Evolutionary conservation across 2,888 invertebrate genomes (phyloP), one percentile per base, ranked within the genome.

Genomic region (Tuberolachnus salignus): DNA sequence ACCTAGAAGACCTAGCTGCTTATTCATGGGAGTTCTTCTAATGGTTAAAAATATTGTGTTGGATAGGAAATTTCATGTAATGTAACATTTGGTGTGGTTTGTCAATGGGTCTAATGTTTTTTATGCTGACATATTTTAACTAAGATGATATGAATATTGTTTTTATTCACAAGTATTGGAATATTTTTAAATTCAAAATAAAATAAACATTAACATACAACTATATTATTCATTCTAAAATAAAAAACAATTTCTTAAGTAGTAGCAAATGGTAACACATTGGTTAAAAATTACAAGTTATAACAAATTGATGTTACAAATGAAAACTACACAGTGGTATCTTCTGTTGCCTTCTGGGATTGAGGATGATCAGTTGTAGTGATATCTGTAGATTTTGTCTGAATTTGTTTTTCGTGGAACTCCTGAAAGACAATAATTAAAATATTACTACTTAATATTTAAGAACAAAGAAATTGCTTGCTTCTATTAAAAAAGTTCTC

Each of bases 181-280:
- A 51, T 63, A 51, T 49, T 72, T 49, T 51, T 51, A 16, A 34
- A 49, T 16, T 63, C 4, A 8, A 10, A 61, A 10, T 61, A 73
- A 63, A 73, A 61, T 49, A 0, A 19, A 61, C 13, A 51, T 34
- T 34, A 55, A 46, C 14, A 59, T 66, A 64, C 44, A 51, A 44
- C 34, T 55, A n/a, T 66, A 55, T 53, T 57, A 57, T 34, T 63
- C 16, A 19, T 66, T 46, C 57, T 57, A 67, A 14, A 46, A 53
- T 64, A 57, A 67, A 26, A 67, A 66, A 75, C 19, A 75, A 59
- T 51, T 59, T 69, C 23, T 69, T 69, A 78, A 78, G 69, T 78
- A 78, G 69, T 69, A 78, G 51, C 59, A 78, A 78, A 49, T 78
- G 78, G 78, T 78, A 78, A 78, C 78, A n/a, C 53, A 42, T 51